phyloP scores from a whole-genome alignment of 2,888 invertebrate species.

The Chironomus riparius region DNA sequence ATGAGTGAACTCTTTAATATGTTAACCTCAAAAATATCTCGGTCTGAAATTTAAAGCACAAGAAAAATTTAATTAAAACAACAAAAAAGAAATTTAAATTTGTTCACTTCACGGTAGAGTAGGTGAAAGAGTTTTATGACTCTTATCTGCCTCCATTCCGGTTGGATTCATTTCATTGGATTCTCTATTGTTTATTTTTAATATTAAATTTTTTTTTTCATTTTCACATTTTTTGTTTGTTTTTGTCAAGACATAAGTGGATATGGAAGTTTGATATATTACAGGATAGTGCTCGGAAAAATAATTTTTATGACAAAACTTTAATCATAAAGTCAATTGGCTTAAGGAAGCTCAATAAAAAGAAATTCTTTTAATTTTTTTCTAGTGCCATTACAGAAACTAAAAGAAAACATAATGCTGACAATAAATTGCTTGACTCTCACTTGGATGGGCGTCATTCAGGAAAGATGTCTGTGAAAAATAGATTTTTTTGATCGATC shows the following conservation, averaged over 20 bases:
- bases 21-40: too few relatives aligned
- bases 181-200: background rate
- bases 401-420: background rate
- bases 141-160: background rate
- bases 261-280: background rate
- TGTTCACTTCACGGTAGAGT: background rate
- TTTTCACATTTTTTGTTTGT: background rate
- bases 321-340: too few relatives aligned
- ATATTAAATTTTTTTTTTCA: too few relatives aligned
- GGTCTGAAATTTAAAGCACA: too few relatives aligned
- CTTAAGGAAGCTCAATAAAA: too few relatives aligned
- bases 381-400: background rate
- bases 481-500: too few relatives aligned
- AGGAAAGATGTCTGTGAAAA: too few relatives aligned
- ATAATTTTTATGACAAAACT: too few relatives aligned
- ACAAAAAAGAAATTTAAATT: background rate
- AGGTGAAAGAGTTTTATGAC: background rate
- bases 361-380: background rate
- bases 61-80: too few relatives aligned
- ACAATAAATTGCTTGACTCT: background rate
- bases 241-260: background rate
- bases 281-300: background rate
- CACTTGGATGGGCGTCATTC: background rate
- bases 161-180: constrained; percentile 1
- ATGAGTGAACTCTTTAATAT: too few relatives aligned